Evolutionary conservation across 2,888 invertebrate genomes (phyloP).

Genomic region (Bruchidius siliquastri): DNA sequence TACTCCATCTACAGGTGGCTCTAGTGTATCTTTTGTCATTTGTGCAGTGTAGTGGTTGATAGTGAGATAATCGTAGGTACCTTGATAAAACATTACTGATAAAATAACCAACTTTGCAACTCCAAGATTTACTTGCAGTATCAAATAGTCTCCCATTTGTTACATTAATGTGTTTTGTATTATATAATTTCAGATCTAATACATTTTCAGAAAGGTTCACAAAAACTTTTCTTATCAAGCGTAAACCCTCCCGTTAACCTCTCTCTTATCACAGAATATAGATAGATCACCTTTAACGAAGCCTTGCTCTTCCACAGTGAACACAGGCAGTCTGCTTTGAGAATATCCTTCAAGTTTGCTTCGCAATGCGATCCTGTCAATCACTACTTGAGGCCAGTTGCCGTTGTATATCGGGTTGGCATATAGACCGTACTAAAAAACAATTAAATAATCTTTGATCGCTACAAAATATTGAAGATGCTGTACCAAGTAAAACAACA

Average conservation of each 20-base stretch:
- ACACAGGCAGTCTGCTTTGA: slow-evolving; percentile 57
- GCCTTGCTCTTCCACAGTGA: not conserved
- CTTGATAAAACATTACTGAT: slow-evolving; percentile 2
- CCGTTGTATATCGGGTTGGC: slow-evolving; percentile 59
- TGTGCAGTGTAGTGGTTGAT: slow-evolving; percentile 23
- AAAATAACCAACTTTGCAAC: no score
- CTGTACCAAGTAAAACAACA: no score
- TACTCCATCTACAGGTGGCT: slow-evolving; percentile 22
- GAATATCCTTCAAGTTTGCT: slow-evolving; percentile 49
- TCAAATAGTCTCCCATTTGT: no score
- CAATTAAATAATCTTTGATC: not conserved
- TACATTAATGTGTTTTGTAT: no score
- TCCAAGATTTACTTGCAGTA: no score
- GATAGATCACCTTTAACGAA: no score
- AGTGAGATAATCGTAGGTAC: slow-evolving; percentile 19
- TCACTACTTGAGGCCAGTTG: slow-evolving; percentile 65
- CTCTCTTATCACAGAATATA: no score
- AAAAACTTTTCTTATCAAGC: no score
- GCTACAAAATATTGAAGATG: no score
- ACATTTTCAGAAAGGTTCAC: no score
- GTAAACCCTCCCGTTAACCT: no score
- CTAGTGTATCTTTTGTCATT: slow-evolving; percentile 12
- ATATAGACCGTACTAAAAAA: slow-evolving; percentile 25
- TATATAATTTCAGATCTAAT: no score
- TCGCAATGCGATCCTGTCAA: slow-evolving; percentile 53